Evolutionary conservation across 2,888 invertebrate genomes (phyloP).

Genomic region (Theristus sp.): DNA sequence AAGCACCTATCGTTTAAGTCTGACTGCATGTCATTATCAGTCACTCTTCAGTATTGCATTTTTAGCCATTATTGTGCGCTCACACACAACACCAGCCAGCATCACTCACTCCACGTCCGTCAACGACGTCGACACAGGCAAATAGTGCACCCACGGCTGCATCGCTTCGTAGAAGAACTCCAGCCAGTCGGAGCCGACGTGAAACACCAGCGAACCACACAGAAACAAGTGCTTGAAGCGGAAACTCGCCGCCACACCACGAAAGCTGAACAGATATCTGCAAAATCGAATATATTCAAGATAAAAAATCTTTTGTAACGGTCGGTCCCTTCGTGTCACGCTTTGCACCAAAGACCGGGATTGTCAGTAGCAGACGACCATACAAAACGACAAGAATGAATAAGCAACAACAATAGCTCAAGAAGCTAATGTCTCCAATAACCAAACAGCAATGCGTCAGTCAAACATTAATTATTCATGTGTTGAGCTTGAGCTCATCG

Average conservation of each 20-base stretch:
- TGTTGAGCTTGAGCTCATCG: too few species aligned
- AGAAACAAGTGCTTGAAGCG: conserved; percentile 83
- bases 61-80: too few species aligned
- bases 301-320: neutral
- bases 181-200: conserved; percentile 77
- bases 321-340: neutral
- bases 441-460: neutral
- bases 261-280: conserved; percentile 81
- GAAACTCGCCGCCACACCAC: conserved; percentile 91
- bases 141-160: conserved; percentile 85
- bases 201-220: conserved; percentile 76
- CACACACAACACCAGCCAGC: too few species aligned
- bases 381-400: neutral
- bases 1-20: too few species aligned
- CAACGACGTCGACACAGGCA: conserved; percentile 56
- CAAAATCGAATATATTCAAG: conserved; percentile 5
- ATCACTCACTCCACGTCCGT: conserved; percentile 48
- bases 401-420: neutral
- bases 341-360: neutral
- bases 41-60: too few species aligned
- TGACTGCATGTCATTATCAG: too few species aligned
- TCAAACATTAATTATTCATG: too few species aligned
- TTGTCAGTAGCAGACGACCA: neutral
- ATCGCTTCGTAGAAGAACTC: conserved; percentile 81
- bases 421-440: neutral